phyloP scores from a whole-genome alignment of 1,140 invertebrate species.

The Drosophila subobscura region DNA sequence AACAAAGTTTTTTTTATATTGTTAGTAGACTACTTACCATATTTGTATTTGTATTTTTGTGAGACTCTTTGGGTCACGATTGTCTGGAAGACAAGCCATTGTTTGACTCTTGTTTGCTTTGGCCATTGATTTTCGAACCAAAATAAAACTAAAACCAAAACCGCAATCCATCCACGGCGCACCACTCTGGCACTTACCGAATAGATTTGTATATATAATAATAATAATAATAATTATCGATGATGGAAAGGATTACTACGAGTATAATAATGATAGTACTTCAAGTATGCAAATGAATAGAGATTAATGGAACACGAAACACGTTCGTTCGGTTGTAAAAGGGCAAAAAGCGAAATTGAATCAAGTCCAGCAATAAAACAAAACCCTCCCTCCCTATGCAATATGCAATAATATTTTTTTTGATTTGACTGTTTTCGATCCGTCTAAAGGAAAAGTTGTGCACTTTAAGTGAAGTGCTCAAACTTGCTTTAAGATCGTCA shows the following conservation, averaged over 20 bases:
- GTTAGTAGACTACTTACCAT: not conserved
- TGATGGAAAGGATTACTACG: slow-evolving; percentile 28
- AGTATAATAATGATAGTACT: slow-evolving; percentile 20
- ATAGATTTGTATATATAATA: slow-evolving; percentile 42
- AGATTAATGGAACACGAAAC: slow-evolving; percentile 13
- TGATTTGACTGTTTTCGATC: too few relatives aligned
- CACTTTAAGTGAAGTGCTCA: too few relatives aligned
- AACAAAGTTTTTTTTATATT: slow-evolving; percentile 5
- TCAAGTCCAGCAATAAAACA: slow-evolving; percentile 32
- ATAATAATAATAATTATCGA: too few relatives aligned
- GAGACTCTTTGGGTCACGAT: not conserved
- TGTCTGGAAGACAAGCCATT: slow-evolving; percentile 25
- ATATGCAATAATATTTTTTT: too few relatives aligned
- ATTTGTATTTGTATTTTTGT: slow-evolving; percentile 4
- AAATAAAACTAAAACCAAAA: slow-evolving; percentile 1
- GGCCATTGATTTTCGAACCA: not conserved
- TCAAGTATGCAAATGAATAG: slow-evolving; percentile 31
- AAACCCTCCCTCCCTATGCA: slow-evolving; percentile 16
- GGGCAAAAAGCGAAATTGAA: slow-evolving; percentile 17
- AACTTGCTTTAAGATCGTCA: too few relatives aligned
- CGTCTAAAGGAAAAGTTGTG: too few relatives aligned
- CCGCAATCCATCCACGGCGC: slow-evolving; percentile 37
- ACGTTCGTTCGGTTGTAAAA: slow-evolving; percentile 49
- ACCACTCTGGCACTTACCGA: slow-evolving; percentile 36
- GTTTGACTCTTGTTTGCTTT: slow-evolving; percentile 2